Conservation (phyloP, 2,113 vertebrate genomes). For the Larimichthys crocea region DNA sequence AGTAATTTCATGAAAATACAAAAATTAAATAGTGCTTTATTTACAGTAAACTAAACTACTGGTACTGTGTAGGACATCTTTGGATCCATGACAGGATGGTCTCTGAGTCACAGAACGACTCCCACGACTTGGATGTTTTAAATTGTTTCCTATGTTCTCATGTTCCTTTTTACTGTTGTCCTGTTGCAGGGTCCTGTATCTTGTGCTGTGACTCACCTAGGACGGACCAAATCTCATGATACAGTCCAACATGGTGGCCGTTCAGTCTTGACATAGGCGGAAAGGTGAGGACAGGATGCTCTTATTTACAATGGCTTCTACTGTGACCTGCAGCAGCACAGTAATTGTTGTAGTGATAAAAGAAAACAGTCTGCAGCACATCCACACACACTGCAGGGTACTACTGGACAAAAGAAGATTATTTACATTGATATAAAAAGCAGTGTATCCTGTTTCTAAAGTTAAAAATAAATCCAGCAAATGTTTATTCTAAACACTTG, state of each 20-base stretch:
- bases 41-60: neutral
- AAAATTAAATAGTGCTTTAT: neutral
- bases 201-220: neutral
- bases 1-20: neutral
- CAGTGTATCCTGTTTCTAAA: slow-evolving; percentile 74
- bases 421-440: slow-evolving; percentile 84
- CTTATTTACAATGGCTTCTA: slow-evolving; percentile 67
- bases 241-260: slow-evolving; percentile 21
- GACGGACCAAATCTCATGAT: neutral
- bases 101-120: slow-evolving; percentile 8
- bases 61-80: neutral
- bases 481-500: slow-evolving; percentile 62
- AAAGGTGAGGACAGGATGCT: slow-evolving; percentile 77
- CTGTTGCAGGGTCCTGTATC: neutral
- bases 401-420: slow-evolving; percentile 68
- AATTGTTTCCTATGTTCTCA: slow-evolving; percentile 41
- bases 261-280: slow-evolving; percentile 28
- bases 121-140: neutral
- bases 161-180: slow-evolving; percentile 13
- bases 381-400: slow-evolving; percentile 77
- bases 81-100: slow-evolving; percentile 8
- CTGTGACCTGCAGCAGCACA: slow-evolving; percentile 50
- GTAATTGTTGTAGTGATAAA: slow-evolving; percentile 71
- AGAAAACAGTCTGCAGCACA: slow-evolving; percentile 79
- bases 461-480: slow-evolving; percentile 76